These are phyloP conservation scores for Poeciliopsis paucimaculata DNA, from an alignment of 2,797 vertebrate genomes.

Conservation along the genomic window DNA sequence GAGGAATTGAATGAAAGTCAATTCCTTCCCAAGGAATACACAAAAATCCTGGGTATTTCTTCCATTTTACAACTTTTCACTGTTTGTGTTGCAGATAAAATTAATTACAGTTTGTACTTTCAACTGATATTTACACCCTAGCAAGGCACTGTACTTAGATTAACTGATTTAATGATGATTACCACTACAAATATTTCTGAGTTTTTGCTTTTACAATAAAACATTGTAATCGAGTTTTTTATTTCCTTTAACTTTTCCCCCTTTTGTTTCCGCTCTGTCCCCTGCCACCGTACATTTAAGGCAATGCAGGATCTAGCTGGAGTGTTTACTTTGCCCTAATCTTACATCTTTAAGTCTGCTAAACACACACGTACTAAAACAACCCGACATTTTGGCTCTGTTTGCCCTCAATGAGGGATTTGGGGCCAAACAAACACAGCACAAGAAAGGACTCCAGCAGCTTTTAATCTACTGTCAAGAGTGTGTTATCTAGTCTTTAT, in stretches of 20 bases:
- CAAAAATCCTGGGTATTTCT: neutral
- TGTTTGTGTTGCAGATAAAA: neutral
- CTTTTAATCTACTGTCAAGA: conserved; percentile 50
- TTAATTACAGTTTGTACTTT: neutral
- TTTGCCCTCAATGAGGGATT: conserved; percentile 41
- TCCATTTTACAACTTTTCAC: neutral
- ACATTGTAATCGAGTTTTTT: neutral
- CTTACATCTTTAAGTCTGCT: conserved; percentile 32
- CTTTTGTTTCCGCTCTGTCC: neutral
- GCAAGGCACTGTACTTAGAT: neutral
- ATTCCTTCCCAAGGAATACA: too few relatives aligned
- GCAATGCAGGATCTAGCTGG: conserved; percentile 4
- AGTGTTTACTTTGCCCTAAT: conserved; percentile 54
- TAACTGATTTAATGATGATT: neutral
- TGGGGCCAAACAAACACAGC: conserved; percentile 57
- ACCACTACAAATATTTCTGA: neutral
- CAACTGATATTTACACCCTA: too few relatives aligned
- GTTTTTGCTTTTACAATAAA: neutral
- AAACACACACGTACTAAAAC: conserved; percentile 33
- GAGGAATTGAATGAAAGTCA: neutral
- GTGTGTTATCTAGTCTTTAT: conserved; percentile 24
- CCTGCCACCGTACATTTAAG: neutral
- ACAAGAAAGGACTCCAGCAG: conserved; percentile 52
- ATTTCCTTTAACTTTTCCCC: neutral
- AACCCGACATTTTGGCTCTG: conserved; percentile 39